phyloP scores from a whole-genome alignment of 2,888 invertebrate species.

The Drosophila neonasuta region DNA sequence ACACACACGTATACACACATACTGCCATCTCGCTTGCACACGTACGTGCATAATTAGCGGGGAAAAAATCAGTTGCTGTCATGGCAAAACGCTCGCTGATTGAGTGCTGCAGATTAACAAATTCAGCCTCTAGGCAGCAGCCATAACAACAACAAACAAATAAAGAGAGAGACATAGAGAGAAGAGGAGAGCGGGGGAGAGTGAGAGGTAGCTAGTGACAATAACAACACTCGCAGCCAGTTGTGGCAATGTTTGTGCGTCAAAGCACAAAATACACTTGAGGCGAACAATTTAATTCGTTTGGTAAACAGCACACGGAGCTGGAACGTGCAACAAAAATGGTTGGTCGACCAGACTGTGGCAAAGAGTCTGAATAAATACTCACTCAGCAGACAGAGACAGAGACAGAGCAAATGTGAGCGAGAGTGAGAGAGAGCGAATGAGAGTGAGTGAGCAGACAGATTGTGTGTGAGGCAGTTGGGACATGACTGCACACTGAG shows the following conservation, averaged over 20 bases:
- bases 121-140: constrained; percentile 52
- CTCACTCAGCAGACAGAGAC: constrained; percentile 16
- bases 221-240: constrained; percentile 32
- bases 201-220: constrained; percentile 1
- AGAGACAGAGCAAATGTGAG: neutral
- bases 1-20: constrained; percentile 8
- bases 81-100: constrained; percentile 56
- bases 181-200: neutral
- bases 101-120: constrained; percentile 75
- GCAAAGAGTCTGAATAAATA: constrained; percentile 51
- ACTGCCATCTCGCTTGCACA: constrained; percentile 7
- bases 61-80: constrained; percentile 42
- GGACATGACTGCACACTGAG: constrained; percentile 59
- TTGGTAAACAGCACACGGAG: constrained; percentile 71
- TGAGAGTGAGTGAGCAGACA: constrained; percentile 11
- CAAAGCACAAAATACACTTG: constrained; percentile 74
- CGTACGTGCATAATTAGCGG: constrained; percentile 70
- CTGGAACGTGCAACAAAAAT: constrained; percentile 49
- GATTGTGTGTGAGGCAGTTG: constrained; percentile 32
- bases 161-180: neutral
- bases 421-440: neutral
- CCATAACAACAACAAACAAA: constrained; percentile 27
- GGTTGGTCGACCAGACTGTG: constrained; percentile 29
- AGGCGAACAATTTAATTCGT: constrained; percentile 78
- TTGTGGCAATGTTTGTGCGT: constrained; percentile 60